These are phyloP conservation scores for Petaurus breviceps DNA, from an alignment of 2,113 vertebrate genomes.

Conservation along the genomic window DNA sequence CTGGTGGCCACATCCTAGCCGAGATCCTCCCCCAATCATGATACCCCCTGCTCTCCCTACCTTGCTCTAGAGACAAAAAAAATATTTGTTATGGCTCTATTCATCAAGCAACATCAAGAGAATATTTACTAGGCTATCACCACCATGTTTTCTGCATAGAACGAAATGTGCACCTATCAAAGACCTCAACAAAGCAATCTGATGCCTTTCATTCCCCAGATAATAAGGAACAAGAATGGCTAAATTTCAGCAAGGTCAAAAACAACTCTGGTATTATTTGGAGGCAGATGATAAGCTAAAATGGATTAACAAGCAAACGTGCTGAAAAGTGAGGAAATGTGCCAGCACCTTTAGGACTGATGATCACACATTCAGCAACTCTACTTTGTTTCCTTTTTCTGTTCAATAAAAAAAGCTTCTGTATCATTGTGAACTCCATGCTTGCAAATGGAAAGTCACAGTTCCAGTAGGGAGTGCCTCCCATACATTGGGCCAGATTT, in stretches of 20 bases:
- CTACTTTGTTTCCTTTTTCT: background rate
- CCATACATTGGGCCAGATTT: background rate
- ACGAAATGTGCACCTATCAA: conserved; percentile 49
- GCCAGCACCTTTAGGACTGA: background rate
- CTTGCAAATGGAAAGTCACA: background rate
- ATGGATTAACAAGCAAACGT: background rate
- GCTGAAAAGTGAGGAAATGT: background rate
- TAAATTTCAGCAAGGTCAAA: conserved; percentile 19
- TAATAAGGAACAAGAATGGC: conserved; percentile 70
- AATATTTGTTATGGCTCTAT: background rate
- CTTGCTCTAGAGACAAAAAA: background rate
- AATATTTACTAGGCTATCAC: conserved; percentile 64
- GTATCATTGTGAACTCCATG: background rate
- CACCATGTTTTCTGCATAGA: conserved; percentile 63
- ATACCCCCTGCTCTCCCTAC: background rate
- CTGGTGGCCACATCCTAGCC: background rate
- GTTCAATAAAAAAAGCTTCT: background rate
- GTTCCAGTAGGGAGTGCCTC: background rate
- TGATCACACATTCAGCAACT: background rate
- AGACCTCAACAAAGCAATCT: conserved; percentile 67
- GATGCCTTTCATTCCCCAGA: conserved; percentile 50
- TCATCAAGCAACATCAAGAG: conserved; percentile 33
- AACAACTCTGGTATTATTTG: background rate
- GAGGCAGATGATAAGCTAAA: background rate
- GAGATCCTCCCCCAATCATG: background rate